phyloP scores from a whole-genome alignment of 2,113 vertebrate genomes.

The Lonchura striata region DNA sequence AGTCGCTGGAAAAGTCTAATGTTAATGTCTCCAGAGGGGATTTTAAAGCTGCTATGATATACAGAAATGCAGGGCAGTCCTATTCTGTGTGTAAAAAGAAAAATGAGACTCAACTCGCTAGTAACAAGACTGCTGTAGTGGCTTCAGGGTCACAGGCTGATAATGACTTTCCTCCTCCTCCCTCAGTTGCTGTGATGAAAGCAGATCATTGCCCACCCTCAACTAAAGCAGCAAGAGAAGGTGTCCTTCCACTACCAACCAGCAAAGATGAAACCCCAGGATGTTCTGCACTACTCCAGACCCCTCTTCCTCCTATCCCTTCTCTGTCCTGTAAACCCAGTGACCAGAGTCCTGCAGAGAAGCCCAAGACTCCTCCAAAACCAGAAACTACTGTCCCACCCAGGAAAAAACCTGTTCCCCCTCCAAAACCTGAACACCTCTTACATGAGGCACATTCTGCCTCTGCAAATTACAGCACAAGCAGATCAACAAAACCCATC shows the following conservation, averaged over 20 bases:
- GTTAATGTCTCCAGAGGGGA: conserved; percentile 84
- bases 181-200: conserved; percentile 77
- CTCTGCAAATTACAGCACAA: background rate
- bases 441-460: background rate
- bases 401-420: conserved; percentile 64
- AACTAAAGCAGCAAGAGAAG: conserved; percentile 37
- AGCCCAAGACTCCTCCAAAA: conserved; percentile 72
- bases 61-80: conserved; percentile 79
- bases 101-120: conserved; percentile 18
- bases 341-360: conserved; percentile 60
- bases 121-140: conserved; percentile 49
- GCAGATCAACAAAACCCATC: background rate
- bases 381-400: conserved; percentile 48
- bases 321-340: conserved; percentile 37
- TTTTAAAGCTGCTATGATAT: conserved; percentile 85
- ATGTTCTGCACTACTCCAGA: conserved; percentile 48
- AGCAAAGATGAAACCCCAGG: conserved; percentile 63
- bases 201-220: conserved; percentile 45
- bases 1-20: conserved; percentile 86
- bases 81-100: conserved; percentile 63
- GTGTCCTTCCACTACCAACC: conserved; percentile 3
- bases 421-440: conserved; percentile 72
- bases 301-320: background rate
- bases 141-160: conserved; percentile 56
- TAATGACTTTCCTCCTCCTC: conserved; percentile 76